Base-by-base conservation (phyloP, 2,797 vertebrate species). In the Odontamblyopus lacepedii region DNA sequence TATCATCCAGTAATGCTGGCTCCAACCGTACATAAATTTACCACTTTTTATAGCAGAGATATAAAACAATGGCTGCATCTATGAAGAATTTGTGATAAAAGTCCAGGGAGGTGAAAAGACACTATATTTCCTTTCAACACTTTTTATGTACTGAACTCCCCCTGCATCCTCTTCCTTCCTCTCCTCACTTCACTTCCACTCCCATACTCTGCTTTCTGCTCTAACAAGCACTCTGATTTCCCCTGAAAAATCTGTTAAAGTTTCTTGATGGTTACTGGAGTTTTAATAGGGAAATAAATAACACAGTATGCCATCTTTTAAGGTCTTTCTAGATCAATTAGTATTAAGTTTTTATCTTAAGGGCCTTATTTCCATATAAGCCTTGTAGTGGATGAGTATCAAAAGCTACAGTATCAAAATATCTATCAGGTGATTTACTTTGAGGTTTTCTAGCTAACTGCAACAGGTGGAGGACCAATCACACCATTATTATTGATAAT, bases 221-320 rank as follows among this genome's bases (percentile, higher is more conserved):
- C 89, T 90, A 88, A 87, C 85, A 89, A 90, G 85, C 89, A 80
- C 80, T 87, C 88, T 87, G 88, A 91, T 92, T 91, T 90, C 85
- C 87, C 78, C 81, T 83, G 86, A 85, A 90, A 93, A 92, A 91
- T 90, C 88, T 85, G 84, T 81, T 86, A 88, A 87, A 83, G 79
- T 78, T 85, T 73, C 84, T 85, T 66, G 48, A 84, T 81, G 74
- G 79, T 75, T 29, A 73, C 84, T 83, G 75, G 74, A 73, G 67
- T 73, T 89, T 87, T 85, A 83, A 87, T 76, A 73, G 72, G 35
- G 60, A 63, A 71, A 72, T 44, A 63, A 63, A 44, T 48, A 38
- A 38, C 1, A 35, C 35, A 62, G 30, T 7, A 18, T 60, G 51
- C 4, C 51, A 56, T 56, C 19, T 56, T 56, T 55, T 55, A 55